A percentile compares a stretch with the other conserved stretches of the same genome.
phyloP scores from a whole-genome alignment of 2,888 invertebrate genomes.

The Elysia crispata region DNA sequence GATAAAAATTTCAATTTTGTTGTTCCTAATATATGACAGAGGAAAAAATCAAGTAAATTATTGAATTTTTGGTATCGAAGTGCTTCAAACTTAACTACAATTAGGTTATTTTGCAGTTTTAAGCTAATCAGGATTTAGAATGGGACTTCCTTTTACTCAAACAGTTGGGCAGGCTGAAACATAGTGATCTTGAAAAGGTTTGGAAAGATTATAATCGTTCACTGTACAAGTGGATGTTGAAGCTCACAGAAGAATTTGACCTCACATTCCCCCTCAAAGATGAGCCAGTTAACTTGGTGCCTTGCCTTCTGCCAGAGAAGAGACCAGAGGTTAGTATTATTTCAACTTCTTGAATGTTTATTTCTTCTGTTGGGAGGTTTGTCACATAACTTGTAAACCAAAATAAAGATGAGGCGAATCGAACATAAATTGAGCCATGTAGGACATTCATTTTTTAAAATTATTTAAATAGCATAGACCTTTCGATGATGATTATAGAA shows the following conservation, averaged over 20 bases:
- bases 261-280: constrained; percentile 73
- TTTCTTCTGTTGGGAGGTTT: background rate
- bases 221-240: constrained; percentile 74
- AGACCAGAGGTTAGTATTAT: constrained; percentile 65
- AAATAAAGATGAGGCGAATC: too few relatives aligned
- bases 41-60: too few relatives aligned
- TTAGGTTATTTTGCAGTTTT: too few relatives aligned
- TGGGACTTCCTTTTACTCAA: background rate
- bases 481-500: too few relatives aligned
- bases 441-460: too few relatives aligned
- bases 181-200: constrained; percentile 67
- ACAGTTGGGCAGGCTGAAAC: constrained; percentile 71
- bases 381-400: background rate
- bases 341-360: background rate
- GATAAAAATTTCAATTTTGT: too few relatives aligned
- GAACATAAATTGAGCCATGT: too few relatives aligned
- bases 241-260: constrained; percentile 77
- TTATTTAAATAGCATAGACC: too few relatives aligned
- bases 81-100: too few relatives aligned
- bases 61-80: too few relatives aligned
- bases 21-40: too few relatives aligned
- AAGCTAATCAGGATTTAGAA: too few relatives aligned
- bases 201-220: constrained; percentile 71
- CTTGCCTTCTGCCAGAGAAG: constrained; percentile 75
- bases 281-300: constrained; percentile 73